phyloP scores from a whole-genome alignment of 2,888 invertebrate genomes.

The Smittia aterrima region DNA sequence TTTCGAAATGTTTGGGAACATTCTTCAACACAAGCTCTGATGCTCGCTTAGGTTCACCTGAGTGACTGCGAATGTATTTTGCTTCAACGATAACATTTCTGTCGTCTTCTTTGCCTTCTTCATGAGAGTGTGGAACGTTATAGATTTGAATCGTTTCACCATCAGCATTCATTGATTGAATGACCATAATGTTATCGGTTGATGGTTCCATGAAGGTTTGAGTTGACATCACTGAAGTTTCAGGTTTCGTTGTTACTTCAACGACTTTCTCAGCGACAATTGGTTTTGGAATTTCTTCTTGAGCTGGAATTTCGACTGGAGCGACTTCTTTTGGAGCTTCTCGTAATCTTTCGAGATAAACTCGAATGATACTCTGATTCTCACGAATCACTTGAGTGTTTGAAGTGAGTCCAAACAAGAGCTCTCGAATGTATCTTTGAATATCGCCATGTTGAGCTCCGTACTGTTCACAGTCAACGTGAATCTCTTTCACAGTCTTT shows the following conservation, averaged over 20 bases:
- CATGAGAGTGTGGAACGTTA: constrained; percentile 60
- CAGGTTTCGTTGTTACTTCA: constrained; percentile 50
- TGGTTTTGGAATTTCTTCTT: constrained; percentile 46
- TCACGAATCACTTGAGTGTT: constrained; percentile 33
- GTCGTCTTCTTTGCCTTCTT: constrained; percentile 58
- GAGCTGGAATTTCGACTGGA: background rate
- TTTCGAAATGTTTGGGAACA: constrained; percentile 74
- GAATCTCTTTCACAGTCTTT: constrained; percentile 55
- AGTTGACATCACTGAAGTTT: constrained; percentile 49
- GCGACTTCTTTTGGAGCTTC: constrained; percentile 44
- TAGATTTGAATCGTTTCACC: constrained; percentile 72
- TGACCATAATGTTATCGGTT: constrained; percentile 65
- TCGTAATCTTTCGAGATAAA: constrained; percentile 47
- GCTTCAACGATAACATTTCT: constrained; percentile 70
- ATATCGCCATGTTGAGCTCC: constrained; percentile 56
- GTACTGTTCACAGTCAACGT: constrained; percentile 53
- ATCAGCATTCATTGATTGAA: constrained; percentile 62
- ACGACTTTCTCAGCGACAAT: constrained; percentile 58
- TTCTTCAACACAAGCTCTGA: constrained; percentile 71
- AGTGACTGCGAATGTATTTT: constrained; percentile 62
- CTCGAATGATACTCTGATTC: constrained; percentile 22
- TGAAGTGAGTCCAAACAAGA: constrained; percentile 48
- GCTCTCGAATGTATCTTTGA: constrained; percentile 53
- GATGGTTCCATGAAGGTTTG: constrained; percentile 55
- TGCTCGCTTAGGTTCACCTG: constrained; percentile 57